Conservation (phyloP, 92 coral and sea anemone species). For the Blastomussa wellsi region DNA sequence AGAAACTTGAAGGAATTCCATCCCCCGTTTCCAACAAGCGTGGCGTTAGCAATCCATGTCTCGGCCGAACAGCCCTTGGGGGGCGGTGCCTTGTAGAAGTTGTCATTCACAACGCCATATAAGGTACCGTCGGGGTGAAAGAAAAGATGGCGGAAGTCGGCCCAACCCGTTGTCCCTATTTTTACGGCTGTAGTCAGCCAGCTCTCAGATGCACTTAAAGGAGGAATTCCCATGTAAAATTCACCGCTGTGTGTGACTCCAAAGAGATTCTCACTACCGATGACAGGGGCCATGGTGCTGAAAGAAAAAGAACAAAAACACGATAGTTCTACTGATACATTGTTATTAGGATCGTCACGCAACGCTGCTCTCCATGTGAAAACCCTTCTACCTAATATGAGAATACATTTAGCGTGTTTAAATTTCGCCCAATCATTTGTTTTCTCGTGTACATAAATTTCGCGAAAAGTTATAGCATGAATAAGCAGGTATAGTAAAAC, state of each 20-base stretch:
- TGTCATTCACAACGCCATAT: slow-evolving; percentile 14
- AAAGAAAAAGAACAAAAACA: not conserved
- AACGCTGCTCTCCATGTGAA: no score
- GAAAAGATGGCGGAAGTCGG: slow-evolving; percentile 1
- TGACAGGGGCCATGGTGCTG: not conserved
- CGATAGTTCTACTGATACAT: no score
- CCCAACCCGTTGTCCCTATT: slow-evolving; percentile 15
- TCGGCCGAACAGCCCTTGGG: not conserved
- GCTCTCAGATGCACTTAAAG: not conserved
- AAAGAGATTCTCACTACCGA: not conserved
- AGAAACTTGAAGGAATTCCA: slow-evolving; percentile 17
- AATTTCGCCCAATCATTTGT: no score
- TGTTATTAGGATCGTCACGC: no score
- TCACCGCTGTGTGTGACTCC: not conserved
- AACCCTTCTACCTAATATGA: no score
- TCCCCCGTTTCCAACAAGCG: slow-evolving; percentile 22
- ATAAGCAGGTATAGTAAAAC: no score
- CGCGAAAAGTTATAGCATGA: no score
- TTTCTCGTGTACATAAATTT: no score
- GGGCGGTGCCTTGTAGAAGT: slow-evolving; percentile 17
- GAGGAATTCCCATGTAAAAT: slow-evolving; percentile 1
- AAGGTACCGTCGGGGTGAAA: slow-evolving; percentile 18
- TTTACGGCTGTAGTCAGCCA: not conserved
- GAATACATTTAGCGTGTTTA: no score
- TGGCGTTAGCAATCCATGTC: slow-evolving; percentile 7